Evolutionary conservation across 1,140 invertebrate genomes (phyloP), one percentile per base, ranked within the genome.

Genomic region (Stegodyphus mimosarum): DNA sequence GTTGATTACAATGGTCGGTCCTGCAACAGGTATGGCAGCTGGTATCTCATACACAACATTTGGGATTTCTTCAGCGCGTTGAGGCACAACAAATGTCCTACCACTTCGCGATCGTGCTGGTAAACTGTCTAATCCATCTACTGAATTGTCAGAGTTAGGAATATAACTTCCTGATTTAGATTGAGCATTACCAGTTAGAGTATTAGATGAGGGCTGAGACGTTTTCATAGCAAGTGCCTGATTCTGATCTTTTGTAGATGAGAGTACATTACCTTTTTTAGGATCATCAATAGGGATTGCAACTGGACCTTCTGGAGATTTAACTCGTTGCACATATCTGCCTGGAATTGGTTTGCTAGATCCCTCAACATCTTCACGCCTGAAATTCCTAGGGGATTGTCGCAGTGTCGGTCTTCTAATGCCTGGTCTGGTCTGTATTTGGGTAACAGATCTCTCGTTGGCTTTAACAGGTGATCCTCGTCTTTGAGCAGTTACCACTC

Each of bases 261-360:
- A 33, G 3, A 33, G 33, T 33, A 3, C 33, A 33, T 33, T 33
- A 33, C 33, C 15, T 60, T 60, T 9, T 15, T 60, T 60, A 11
- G 55, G 15, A 11, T 60, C 55, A 11, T 60, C 33, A 9, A 74
- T 17, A 53, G 72, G 72, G 17, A 74, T 53, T 53, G 72, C 72
- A 53, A 74, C 15, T 49, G 60, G 55, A 49, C 60, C 74, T 64
- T 66, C 60, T n/a, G 60, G 48, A 64, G 74, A 66, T 64, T 66
- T 17, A 9, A 76, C 33, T 17, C 13, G 55, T 50, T 76, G 60
- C 5, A 50, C 60, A 64, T 76, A 76, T 9, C 55, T 50, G 13
- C 17, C 64, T 11, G 5, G 9, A 67, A 15, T n/a, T 17, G 17
- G 17, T n/a, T n/a, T 17, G 5, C 15, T 60, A 9, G 64, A 17